Base-by-base conservation (phyloP, 1,140 invertebrate genomes). In the Drosophila fuyamai region DNA sequence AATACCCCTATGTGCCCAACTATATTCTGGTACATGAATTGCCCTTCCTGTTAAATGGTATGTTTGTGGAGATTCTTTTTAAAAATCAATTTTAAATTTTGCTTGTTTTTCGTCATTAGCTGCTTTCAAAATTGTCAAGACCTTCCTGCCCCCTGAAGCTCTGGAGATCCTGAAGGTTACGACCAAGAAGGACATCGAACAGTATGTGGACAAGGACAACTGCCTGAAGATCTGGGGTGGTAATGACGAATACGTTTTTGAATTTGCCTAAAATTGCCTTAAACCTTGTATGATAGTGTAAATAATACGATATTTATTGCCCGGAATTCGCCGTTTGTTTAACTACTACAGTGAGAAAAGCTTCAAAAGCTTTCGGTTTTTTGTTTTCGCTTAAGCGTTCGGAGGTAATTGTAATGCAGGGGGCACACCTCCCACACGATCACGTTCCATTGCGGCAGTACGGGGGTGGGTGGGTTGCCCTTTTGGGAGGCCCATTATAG, bases 11-110 rank as follows among this genome's bases (percentile, higher is more conserved):
- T 93, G 96, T 96, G 92, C 93, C 97, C 68, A 98, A 97, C 92
- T 97, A 97, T 80, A 97, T 99, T 67, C 93, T 99, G 32, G 96
- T 99, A 61, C 97, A 95, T 93, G 97, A 99, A 91, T 97, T 99
- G 96, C 96, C 98, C 7, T 99, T 98, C 97, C 95, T 98, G n/a
- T 93, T 99, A 67, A 98, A 96, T 92, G 95, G 96, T 97, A 93
- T 93, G 92, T 70, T 14, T 14, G n/a, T 14, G 9, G 0, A 5
- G 3, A 16, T 23, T 55, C 2, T 14, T 13, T 35, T 0, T 14
- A 8, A 1, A 9, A 1, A 9, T 1, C 10, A 5, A 4, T 27
- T 27, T 16, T 29, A 29, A 57, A 59, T 44, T 8, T 12, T 12
- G 16, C 78, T 68, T 80, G 74, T 70, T 73, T 94, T 94, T 46